phyloP scores from a whole-genome alignment of 1,140 invertebrate species.

The Apocrypta bakeri region DNA sequence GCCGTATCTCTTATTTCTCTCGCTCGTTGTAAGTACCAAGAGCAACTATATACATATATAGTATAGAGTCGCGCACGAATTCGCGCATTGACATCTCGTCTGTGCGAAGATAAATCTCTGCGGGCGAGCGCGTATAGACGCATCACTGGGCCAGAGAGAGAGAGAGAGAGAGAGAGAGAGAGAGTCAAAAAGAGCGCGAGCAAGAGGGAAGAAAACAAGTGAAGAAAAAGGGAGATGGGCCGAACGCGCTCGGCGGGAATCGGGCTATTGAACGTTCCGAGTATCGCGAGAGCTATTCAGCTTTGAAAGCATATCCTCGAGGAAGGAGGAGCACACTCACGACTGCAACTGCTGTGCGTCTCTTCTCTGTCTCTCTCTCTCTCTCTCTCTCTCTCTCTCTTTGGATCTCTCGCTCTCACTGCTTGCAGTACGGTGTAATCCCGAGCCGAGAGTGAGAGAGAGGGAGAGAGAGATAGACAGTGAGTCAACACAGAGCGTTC shows the following conservation, averaged over 20 bases:
- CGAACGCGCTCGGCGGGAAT: conserved; percentile 58
- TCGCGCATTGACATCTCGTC: conserved; percentile 54
- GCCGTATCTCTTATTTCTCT: too few species aligned
- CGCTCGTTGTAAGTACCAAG: too few species aligned
- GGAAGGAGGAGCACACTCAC: conserved; percentile 56
- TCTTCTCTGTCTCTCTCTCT: neutral
- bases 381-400: neutral
- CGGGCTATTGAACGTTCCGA: conserved; percentile 58
- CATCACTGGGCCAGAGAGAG: neutral
- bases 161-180: too few species aligned
- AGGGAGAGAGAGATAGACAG: conserved; percentile 53
- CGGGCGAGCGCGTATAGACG: neutral
- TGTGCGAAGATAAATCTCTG: conserved; percentile 61
- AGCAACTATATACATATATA: too few species aligned
- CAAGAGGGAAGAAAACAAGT: neutral
- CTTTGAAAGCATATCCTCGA: conserved; percentile 63
- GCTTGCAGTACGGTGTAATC: neutral
- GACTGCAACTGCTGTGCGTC: conserved; percentile 54
- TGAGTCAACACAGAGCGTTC: neutral
- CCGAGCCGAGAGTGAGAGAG: conserved; percentile 34
- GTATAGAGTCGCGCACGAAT: neutral
- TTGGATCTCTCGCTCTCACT: neutral
- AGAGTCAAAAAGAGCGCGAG: neutral
- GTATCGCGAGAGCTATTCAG: conserved; percentile 59
- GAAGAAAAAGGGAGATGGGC: conserved; percentile 51